Base-by-base conservation (phyloP, 2,113 vertebrate species). In the Ammodramus savannarum region DNA sequence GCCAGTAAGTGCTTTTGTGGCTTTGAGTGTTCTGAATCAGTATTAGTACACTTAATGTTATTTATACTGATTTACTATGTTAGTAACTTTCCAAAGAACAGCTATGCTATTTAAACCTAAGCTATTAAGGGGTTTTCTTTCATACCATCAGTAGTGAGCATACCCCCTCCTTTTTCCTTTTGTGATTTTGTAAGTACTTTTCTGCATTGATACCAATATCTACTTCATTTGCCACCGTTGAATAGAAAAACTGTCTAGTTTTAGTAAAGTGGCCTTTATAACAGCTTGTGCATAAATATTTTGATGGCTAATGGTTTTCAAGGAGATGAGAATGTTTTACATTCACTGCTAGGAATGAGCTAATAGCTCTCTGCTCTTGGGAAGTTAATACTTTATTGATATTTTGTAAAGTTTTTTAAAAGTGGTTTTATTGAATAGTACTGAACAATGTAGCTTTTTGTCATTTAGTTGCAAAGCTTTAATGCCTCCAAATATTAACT, bases 61-160 rank as follows among this genome's bases (percentile, higher is more conserved):
- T 97, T 97, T 95, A 85, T 48, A 82, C 55, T 88, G 95, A 96
- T 96, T 95, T 96, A 93, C 80, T 92, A 29, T 94, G 82, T 84
- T 93, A 82, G 94, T 76, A 90, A 89, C 93, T 97, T 97, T 94
- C 85, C 74, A 39, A 61, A 92, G 82, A 96, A 65, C 86, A 96
- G 96, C 93, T 82, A 43, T 51, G 41, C 31, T 46, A 57, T 90
- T 96, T 92, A 78, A 94, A 91, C 57, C 52, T 83, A 58, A 65
- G 36, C 54, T 80, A 10, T 95, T 93, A 86, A 91, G 73, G 38
- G 39, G 51, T 78, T 31, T 85, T 87, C 92, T 78, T 79, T 94
- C 73, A 51, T 75, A 39, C 61, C 18, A 82, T 93, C 87, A 69
- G 34, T 93, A 92, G 88, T 16, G 71, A 65, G 16, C 20, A 8